These are phyloP conservation scores for Trachelus troglodyta DNA, from an alignment of 2,888 invertebrate genomes.

Conservation along the genomic window DNA sequence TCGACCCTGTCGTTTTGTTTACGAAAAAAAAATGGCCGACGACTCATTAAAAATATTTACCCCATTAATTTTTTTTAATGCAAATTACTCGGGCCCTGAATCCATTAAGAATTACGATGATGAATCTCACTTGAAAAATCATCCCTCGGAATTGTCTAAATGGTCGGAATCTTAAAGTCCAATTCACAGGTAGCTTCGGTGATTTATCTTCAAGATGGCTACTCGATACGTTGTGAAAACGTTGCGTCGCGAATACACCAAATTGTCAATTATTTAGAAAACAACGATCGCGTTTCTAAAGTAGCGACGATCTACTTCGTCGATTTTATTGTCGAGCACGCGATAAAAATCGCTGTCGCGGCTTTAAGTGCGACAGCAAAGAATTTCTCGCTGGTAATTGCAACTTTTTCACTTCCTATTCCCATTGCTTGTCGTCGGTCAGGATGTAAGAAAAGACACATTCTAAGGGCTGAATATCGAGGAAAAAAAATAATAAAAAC, in stretches of 20 bases:
- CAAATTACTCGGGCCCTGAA: background rate
- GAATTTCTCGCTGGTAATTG: background rate
- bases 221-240: background rate
- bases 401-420: background rate
- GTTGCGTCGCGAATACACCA: background rate
- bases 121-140: background rate
- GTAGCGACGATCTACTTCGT: background rate
- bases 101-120: background rate
- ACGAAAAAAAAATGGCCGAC: background rate
- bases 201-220: background rate
- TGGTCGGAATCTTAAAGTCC: background rate
- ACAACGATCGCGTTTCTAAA: background rate
- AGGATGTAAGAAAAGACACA: background rate
- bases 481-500: background rate
- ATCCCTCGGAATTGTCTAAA: background rate
- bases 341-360: background rate
- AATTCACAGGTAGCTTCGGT: background rate
- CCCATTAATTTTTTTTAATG: background rate
- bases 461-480: too few species aligned
- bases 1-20: background rate
- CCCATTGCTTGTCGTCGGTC: background rate
- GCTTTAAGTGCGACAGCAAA: background rate
- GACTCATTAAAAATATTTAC: background rate
- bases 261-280: background rate
- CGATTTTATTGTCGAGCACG: background rate